Base-by-base conservation (phyloP, 1,140 invertebrate genomes). In the Pseudomyrmex dendroicus region DNA sequence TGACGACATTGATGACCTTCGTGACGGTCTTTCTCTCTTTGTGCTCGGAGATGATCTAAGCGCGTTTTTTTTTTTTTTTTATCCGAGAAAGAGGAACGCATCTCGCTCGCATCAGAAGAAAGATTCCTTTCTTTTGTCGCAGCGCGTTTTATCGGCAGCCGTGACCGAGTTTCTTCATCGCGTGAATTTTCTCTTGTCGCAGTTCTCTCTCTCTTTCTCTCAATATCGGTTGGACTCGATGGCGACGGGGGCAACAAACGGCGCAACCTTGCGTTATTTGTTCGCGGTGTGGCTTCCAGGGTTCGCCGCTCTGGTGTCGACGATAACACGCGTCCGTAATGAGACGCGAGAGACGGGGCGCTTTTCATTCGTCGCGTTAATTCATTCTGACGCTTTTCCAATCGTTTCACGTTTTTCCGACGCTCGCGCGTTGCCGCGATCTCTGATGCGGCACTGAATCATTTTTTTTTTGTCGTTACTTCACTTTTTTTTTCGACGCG, bases 161-260 rank as follows among this genome's bases (percentile, higher is more conserved):
- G 12, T 80, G 76, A 80, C 76, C 76, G 76, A 80, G 66, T 80
- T 80, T 22, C 66, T 35, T 61, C 12, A 59, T 10, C 10, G 10
- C 17, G 46, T n/a, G 46, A 52, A 13, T 80, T 61, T 57, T 70
- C 64, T 46, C 76, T 46, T 56, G n/a, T 25, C n/a, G 35, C 64
- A 13, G 48, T 5, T 35, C 35, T 35, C 35, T 35, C 20, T 20
- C 12, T 20, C 20, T 35, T 7, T 35, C 35, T 35, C 12, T 20
- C 20, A 66, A 59, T 70, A 80, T 35, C 35, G 35, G 35, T 5
- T 20, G 20, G 48, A 35, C 52, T 20, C 15, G 25, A 68, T 25
- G 48, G 20, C 25, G 62, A n/a, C 50, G 8, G 50, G 54, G 25
- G 54, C 46, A 80, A 80, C 56, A 72, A 80, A 80, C 66, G 66